Evolutionary conservation across 2,888 invertebrate species (phyloP).

Genomic region (Cabera pusaria): DNA sequence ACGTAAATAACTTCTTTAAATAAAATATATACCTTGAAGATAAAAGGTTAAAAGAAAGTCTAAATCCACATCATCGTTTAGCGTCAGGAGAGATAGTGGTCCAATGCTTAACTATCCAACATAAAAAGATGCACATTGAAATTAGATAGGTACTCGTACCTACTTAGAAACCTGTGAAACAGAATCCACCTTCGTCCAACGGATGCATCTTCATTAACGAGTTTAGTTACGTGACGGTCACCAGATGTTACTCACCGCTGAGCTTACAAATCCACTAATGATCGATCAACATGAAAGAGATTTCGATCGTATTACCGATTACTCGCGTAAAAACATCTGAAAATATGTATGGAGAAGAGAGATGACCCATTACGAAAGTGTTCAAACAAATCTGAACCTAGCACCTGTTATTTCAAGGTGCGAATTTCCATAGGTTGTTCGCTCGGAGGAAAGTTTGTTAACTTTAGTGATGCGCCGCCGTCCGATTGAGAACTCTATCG

Average conservation of each 20-base stretch:
- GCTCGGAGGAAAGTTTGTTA: conserved; percentile 32
- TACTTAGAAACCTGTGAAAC: conserved; percentile 3
- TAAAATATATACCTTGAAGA: no score
- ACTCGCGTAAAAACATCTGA: conserved; percentile 41
- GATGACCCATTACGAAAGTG: conserved; percentile 44
- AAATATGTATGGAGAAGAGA: conserved; percentile 42
- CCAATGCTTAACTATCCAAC: no score
- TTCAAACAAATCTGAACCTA: conserved; percentile 44
- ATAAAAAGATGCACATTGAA: no score
- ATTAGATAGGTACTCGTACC: no score
- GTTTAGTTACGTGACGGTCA: conserved; percentile 32
- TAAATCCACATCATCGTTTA: no score
- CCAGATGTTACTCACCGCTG: conserved; percentile 29
- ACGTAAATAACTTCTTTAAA: no score
- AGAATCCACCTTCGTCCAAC: conserved; percentile 1
- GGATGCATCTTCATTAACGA: conserved; percentile 30
- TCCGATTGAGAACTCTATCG: conserved; percentile 65
- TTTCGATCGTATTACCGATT: conserved; percentile 43
- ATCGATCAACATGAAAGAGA: conserved; percentile 41
- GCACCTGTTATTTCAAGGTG: conserved; percentile 30
- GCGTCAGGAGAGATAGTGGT: no score
- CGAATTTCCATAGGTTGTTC: conserved; percentile 38
- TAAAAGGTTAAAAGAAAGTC: no score
- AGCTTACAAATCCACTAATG: conserved; percentile 35
- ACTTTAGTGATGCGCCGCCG: conserved; percentile 42